Conservation (phyloP, 2,113 vertebrate species). For the Petroica traversi region DNA sequence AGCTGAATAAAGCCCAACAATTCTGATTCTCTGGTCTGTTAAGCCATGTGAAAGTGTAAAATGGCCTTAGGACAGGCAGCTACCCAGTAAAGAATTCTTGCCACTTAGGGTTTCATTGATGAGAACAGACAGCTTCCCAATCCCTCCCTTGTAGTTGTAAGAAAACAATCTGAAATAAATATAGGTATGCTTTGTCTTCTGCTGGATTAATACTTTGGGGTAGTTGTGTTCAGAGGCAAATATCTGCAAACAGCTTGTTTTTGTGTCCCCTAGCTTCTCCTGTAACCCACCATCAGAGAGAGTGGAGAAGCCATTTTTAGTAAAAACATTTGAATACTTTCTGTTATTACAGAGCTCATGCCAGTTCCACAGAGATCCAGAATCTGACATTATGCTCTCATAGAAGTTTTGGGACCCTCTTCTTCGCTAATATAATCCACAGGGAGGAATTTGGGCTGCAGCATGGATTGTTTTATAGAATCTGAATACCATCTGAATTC, state of each 20-base stretch:
- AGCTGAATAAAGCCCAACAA: not conserved
- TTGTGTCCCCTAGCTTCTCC: not conserved
- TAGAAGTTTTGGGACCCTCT: not conserved
- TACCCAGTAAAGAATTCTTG: not conserved
- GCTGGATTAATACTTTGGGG: not conserved
- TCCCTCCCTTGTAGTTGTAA: not conserved
- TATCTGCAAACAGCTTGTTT: not conserved
- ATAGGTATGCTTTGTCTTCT: not conserved
- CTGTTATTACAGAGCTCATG: not conserved
- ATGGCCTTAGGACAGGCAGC: not conserved
- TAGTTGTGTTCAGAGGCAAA: not conserved
- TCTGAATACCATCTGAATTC: not conserved
- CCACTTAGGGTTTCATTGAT: not conserved
- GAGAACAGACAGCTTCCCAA: not conserved
- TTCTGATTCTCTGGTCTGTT: not conserved
- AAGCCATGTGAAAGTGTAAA: not conserved
- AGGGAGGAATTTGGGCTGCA: not conserved
- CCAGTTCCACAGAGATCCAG: not conserved
- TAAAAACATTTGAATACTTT: not conserved
- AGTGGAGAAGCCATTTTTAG: not conserved
- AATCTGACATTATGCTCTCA: not conserved
- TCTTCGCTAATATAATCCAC: not conserved
- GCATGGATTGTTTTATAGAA: not conserved
- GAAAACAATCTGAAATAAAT: not conserved
- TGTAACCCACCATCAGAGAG: not conserved